Conservation (phyloP, 2,888 invertebrate species). For the Nomada ruficornis region DNA sequence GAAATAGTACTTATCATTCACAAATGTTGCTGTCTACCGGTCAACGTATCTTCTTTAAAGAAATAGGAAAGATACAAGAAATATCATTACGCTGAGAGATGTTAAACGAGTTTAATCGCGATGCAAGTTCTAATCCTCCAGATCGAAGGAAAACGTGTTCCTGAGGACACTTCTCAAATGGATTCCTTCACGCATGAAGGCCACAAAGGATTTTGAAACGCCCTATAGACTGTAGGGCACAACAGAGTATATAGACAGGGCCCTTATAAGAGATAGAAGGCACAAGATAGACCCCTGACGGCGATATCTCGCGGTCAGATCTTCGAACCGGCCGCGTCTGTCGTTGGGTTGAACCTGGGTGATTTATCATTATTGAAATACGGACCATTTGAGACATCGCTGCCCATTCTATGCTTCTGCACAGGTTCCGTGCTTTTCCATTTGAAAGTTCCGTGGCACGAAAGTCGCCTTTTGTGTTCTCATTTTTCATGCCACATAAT, state of each 20-base stretch:
- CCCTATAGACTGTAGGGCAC: conserved; percentile 41
- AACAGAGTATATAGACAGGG: conserved; percentile 34
- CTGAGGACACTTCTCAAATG: conserved; percentile 12
- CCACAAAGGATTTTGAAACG: conserved; percentile 52
- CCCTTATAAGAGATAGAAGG: conserved; percentile 75
- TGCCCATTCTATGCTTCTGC: conserved; percentile 63
- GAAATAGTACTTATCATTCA: too few relatives aligned
- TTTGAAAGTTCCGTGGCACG: conserved; percentile 18
- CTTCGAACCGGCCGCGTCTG: conserved; percentile 72
- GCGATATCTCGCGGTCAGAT: conserved; percentile 77
- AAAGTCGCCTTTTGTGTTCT: conserved; percentile 41
- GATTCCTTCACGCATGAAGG: conserved; percentile 44
- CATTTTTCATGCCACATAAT: neutral
- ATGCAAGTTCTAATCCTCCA: neutral
- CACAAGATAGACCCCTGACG: conserved; percentile 73
- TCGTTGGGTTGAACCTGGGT: conserved; percentile 76
- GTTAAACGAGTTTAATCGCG: neutral
- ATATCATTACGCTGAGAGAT: neutral
- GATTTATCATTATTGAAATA: conserved; percentile 81
- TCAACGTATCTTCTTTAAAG: too few relatives aligned
- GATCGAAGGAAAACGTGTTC: conserved; percentile 12
- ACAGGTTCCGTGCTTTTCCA: conserved; percentile 46
- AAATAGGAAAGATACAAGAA: too few relatives aligned
- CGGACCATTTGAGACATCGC: conserved; percentile 74
- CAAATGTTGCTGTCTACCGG: too few relatives aligned